phyloP scores from a whole-genome alignment of 2,113 vertebrate species.

The chimpanzee (Pan troglodytes) region DNA sequence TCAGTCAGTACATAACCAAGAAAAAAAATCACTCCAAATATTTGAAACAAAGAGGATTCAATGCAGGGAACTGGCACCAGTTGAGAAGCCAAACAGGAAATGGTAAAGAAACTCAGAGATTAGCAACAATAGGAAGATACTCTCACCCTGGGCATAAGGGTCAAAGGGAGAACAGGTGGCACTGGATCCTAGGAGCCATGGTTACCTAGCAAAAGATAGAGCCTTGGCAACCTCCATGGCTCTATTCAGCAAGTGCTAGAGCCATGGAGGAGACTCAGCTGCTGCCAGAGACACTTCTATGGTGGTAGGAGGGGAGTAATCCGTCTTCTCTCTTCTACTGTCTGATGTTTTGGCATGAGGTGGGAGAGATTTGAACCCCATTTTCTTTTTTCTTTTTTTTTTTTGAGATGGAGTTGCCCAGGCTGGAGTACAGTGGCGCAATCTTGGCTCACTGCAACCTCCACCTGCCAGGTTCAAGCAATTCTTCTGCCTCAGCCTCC shows the following conservation, averaged over 20 bases:
- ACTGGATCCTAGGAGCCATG: not conserved
- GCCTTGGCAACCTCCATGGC: not conserved
- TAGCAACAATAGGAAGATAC: not conserved
- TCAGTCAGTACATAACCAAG: slow-evolving; percentile 10
- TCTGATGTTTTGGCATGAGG: not conserved
- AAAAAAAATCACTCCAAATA: not conserved
- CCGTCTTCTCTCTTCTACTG: not conserved
- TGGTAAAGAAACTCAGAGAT: not conserved
- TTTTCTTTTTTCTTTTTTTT: not conserved
- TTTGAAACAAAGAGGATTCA: not conserved
- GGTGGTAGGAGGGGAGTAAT: no score
- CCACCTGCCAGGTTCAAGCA: no score
- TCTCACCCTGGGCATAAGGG: not conserved
- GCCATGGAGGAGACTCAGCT: not conserved
- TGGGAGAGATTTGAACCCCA: not conserved
- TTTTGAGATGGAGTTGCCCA: no score
- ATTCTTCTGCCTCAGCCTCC: no score
- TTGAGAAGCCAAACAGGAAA: not conserved
- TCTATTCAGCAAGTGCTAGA: not conserved
- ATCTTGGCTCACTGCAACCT: no score
- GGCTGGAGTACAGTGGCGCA: no score
- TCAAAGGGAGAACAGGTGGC: not conserved
- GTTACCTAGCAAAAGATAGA: not conserved
- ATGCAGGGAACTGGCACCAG: not conserved
- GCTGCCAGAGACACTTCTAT: not conserved